Percentiles rank a stretch among this genome's conserved stretches.
Evolutionary conservation across 2,888 invertebrate genomes (phyloP).

Genomic region (Nomada fabriciana): DNA sequence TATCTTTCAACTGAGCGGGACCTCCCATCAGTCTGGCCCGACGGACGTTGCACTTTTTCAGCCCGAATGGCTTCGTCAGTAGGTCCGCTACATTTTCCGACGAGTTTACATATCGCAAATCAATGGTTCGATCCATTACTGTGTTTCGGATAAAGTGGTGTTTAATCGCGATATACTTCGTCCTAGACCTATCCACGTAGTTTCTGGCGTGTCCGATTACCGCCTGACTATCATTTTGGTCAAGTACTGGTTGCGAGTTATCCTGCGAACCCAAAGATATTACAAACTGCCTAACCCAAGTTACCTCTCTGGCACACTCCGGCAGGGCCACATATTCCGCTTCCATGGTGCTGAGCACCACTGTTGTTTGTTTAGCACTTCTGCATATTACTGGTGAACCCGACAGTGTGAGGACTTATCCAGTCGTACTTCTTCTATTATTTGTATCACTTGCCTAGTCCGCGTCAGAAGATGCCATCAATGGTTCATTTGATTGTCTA

Average conservation of each 20-base stretch:
- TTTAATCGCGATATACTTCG: slow-evolving; percentile 6
- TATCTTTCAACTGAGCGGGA: too few species aligned
- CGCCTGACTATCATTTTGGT: slow-evolving; percentile 5
- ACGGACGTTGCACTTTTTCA: neutral
- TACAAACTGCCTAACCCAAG: slow-evolving; percentile 11
- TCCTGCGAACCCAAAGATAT: neutral
- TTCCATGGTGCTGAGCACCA: slow-evolving; percentile 6
- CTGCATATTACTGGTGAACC: neutral
- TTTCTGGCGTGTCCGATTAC: slow-evolving; percentile 6
- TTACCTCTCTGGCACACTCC: neutral
- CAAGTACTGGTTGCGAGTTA: neutral
- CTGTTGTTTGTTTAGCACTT: neutral
- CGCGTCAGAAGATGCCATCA: too few species aligned
- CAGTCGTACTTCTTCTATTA: neutral
- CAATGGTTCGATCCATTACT: neutral
- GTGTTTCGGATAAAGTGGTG: slow-evolving; percentile 1
- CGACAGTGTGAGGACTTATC: neutral
- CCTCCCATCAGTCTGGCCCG: neutral
- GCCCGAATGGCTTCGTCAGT: neutral
- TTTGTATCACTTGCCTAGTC: too few species aligned
- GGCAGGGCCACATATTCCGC: slow-evolving; percentile 12
- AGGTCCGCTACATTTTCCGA: neutral
- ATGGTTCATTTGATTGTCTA: too few species aligned
- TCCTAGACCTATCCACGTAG: neutral
- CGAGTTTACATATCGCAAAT: slow-evolving; percentile 7